A percentile compares a stretch with the other conserved stretches of the same genome.
phyloP scores from a whole-genome alignment of 2,113 vertebrate genomes.

The Hippocampus barbouri region DNA sequence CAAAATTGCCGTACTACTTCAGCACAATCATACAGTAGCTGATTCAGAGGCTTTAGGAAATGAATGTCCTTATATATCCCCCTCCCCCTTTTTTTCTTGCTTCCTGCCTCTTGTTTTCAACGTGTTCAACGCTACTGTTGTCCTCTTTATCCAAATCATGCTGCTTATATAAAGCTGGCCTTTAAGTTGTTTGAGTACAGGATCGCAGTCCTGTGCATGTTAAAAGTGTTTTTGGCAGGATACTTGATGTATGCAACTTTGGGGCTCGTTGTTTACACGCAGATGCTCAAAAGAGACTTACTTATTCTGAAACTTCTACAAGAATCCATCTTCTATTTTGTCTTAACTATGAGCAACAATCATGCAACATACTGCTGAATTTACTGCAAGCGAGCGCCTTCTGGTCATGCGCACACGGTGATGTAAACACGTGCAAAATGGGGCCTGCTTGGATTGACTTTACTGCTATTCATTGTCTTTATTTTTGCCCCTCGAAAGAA shows the following conservation, averaged over 20 bases:
- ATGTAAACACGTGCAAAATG: constrained; percentile 11
- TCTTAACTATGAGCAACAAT: constrained; percentile 12
- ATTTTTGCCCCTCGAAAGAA: constrained; percentile 58
- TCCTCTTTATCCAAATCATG: constrained; percentile 31
- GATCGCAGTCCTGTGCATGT: constrained; percentile 18
- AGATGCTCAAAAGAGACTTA: constrained; percentile 16
- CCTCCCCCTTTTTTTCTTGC: constrained; percentile 2
- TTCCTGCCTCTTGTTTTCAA: constrained; percentile 20
- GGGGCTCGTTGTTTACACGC: constrained; percentile 23
- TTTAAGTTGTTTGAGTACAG: constrained; percentile 10
- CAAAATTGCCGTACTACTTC: constrained; percentile 43
- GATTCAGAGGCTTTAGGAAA: constrained; percentile 36
- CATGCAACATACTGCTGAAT: constrained; percentile 4
- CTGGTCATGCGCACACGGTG: not conserved
- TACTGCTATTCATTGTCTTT: constrained; percentile 53
- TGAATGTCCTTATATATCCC: constrained; percentile 36
- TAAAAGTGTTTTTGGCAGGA: constrained; percentile 21
- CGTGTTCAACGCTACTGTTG: constrained; percentile 8
- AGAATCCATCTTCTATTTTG: constrained; percentile 8
- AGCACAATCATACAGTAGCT: constrained; percentile 61
- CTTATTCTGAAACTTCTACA: constrained; percentile 12
- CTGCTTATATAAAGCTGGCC: constrained; percentile 34
- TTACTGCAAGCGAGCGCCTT: constrained; percentile 3
- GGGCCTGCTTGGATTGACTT: constrained; percentile 38
- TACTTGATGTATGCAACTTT: constrained; percentile 12